Evolutionary conservation across 2,113 vertebrate genomes (phyloP), one percentile per base, ranked within the genome.

Genomic region (Pycnonotus jocosus): DNA sequence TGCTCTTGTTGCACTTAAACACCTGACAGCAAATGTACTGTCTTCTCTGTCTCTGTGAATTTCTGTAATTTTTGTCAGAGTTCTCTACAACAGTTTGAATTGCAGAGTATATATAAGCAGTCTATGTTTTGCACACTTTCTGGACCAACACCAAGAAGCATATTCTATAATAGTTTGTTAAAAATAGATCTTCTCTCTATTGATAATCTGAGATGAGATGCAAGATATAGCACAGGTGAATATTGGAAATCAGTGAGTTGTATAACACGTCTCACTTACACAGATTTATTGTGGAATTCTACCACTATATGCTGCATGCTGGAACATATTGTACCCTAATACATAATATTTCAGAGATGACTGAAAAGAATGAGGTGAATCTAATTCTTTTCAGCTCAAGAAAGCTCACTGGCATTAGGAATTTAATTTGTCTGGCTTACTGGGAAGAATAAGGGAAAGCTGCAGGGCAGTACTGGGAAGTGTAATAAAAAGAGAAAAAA

Each of bases 131-230:
- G 35, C 68, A 80, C 11, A 85, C 17, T 56, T 65, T 71, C 57
- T 92, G 60, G 38, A 82, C 66, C 54, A 93, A 76, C 58, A 84
- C 1, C 8, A 66, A 91, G 80, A 91, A 92, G 47, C 83, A 96
- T 97, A 85, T 84, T 92, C 76, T 72, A 38, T 73, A 92, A 96
- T 45, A 44, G 21, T 38, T 92, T 93, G 91, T 78, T 90, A 94
- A 86, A 66, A 51, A 74, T 20, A 5, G 24, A 50, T 85, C 45
- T 74, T 86, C 90, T 94, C 64, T 95, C 50, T 96, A 31, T 33
- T 86, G 58, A 78, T 72, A 51, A 58, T 37, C 82, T 78, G 44
- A 94, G 79, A 81, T 74, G 30, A 90, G 89, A 96, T 37, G 73
- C 33, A 90, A 95, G 66, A 97, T 68, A 53, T 53, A 88, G 62